Evolutionary conservation across 2,888 invertebrate species (phyloP), one percentile per base, ranked within the genome.

Genomic region (Polyommatus iphigenia): DNA sequence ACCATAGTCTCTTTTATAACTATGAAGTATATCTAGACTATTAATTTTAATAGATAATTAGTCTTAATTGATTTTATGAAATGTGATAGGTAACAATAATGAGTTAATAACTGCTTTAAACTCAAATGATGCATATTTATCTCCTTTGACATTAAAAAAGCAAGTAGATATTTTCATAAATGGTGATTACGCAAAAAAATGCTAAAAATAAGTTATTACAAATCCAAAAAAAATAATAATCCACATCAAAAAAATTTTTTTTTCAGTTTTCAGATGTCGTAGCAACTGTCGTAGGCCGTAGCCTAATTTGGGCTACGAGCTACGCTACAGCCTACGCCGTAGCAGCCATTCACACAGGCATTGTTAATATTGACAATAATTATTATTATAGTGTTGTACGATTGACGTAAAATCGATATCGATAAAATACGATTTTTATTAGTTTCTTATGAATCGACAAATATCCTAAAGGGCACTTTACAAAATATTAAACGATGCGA

Each of bases 291-390:
- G 20, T 62, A 24, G 62, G 0, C 18, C n/a, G 20, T 62, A 24
- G 62, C 10, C 59, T 62, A 24, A 24, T 62, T 62, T 62, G 0
- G 13, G 20, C 62, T 24, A 24, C 62, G 62, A 8, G 24, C 59
- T 62, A 59, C 59, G 59, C n/a, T 59, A 62, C 59, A 13, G 59
- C 20, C 62, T 62, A 62, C 62, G 24, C 10, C 62, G 62, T 62
- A 62, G 62, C 62, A 10, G 24, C 24, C 24, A 24, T 62, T 62
- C 24, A 24, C 15, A 54, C 20, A 59, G 6, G 6, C 18, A 59
- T 59, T 54, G 18, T 18, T 54, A 18, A 18, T 15, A 15, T 54
- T 59, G 20, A n/a, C 20, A 59, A 57, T 59, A n/a, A n/a, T n/a
- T n/a, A n/a, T n/a, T n/a, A n/a, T n/a, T n/a, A n/a, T n/a, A 59